Conservation (phyloP, 2,113 vertebrate genomes). For the Platanista minor region DNA sequence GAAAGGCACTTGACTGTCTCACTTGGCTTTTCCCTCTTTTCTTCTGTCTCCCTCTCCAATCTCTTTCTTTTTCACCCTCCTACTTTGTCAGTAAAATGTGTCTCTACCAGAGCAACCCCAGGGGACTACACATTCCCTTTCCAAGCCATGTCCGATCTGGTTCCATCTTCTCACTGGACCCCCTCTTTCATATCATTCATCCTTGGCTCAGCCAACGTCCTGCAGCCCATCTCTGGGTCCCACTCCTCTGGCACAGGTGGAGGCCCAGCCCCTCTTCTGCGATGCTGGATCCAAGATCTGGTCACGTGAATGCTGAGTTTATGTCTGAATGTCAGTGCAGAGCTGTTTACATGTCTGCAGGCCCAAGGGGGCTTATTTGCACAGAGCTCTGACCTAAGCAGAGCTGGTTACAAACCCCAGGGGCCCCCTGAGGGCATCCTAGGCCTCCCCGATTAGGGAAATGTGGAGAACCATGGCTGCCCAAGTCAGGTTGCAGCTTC, state of each 20-base stretch:
- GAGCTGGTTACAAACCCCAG: slow-evolving; percentile 59
- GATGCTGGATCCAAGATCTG: background rate
- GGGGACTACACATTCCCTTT: rapidly evolving
- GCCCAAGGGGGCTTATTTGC: slow-evolving; percentile 75
- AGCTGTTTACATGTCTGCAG: slow-evolving; percentile 71
- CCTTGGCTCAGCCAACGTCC: background rate
- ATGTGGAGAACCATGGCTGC: slow-evolving; percentile 33
- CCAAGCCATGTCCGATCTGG: background rate
- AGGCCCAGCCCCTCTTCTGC: background rate
- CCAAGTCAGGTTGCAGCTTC: slow-evolving; percentile 61
- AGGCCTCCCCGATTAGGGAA: slow-evolving; percentile 69
- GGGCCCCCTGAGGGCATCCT: slow-evolving; percentile 56
- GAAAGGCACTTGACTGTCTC: background rate
- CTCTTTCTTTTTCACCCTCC: background rate
- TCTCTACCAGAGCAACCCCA: background rate
- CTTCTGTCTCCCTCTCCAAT: background rate
- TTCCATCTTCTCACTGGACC: background rate
- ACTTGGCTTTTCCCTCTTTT: background rate
- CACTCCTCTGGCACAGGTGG: background rate
- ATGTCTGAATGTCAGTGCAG: slow-evolving; percentile 25
- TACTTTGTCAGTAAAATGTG: background rate
- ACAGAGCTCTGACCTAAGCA: slow-evolving; percentile 62
- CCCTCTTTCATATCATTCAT: rapidly evolving
- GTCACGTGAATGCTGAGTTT: background rate
- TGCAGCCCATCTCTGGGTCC: background rate